These are phyloP conservation scores for Caenorhabditis uteleia DNA, from an alignment of 2,888 invertebrate species.

Conservation along the genomic window DNA sequence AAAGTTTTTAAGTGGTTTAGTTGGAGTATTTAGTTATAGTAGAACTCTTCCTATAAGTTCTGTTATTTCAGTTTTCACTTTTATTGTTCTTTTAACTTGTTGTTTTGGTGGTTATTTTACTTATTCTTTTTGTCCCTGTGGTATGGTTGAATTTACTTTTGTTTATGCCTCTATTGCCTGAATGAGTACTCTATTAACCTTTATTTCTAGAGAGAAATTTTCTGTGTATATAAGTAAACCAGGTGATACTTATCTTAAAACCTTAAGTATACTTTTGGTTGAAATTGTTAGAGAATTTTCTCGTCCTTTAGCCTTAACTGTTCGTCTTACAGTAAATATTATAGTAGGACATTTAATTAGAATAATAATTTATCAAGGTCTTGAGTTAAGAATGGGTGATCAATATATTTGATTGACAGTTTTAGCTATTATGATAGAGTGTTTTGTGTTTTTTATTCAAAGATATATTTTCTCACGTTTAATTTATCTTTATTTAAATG, in stretches of 20 bases:
- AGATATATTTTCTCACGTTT: conserved; percentile 60
- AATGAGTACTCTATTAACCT: conserved; percentile 53
- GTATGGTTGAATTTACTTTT: conserved; percentile 72
- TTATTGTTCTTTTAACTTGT: conserved; percentile 69
- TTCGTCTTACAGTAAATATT: conserved; percentile 63
- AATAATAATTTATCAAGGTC: conserved; percentile 47
- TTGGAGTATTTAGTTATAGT: conserved; percentile 55
- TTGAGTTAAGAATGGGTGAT: conserved; percentile 48
- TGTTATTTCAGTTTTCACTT: conserved; percentile 60
- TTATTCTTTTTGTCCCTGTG: conserved; percentile 60
- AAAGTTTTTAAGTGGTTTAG: conserved; percentile 51
- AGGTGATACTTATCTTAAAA: conserved; percentile 53
- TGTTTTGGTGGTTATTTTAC: conserved; percentile 68
- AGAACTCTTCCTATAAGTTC: conserved; percentile 43
- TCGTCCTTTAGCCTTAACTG: conserved; percentile 58
- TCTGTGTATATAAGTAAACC: conserved; percentile 55
- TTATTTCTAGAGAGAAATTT: conserved; percentile 56
- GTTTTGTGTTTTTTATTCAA: conserved; percentile 63
- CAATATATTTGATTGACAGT: conserved; percentile 53
- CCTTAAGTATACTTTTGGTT: conserved; percentile 52
- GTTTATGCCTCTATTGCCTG: conserved; percentile 68
- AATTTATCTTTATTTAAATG: conserved; percentile 56
- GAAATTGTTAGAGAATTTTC: conserved; percentile 60
- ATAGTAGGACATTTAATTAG: conserved; percentile 58
- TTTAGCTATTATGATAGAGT: conserved; percentile 57